Base-by-base conservation (phyloP, 2,797 vertebrate genomes). In the Rhynchonycteris naso region DNA sequence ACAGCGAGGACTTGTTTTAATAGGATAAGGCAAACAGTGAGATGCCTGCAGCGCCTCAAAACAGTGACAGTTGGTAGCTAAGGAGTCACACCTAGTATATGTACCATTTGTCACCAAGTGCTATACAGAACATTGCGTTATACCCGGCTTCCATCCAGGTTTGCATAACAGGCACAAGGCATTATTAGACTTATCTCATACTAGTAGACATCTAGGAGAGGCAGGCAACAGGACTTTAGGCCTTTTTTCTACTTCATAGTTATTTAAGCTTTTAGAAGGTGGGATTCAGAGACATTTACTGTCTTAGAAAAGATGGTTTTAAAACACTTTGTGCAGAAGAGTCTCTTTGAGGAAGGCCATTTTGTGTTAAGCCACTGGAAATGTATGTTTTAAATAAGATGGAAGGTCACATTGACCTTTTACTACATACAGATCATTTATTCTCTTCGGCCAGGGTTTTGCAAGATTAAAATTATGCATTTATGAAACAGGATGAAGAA, bases 221-320 rank as follows among this genome's bases (percentile, higher is more conserved):
- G 33, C 5, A 28, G 66, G 35, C 11, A 24, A n/a, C 14, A 65
- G 68, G 19, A 80, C 24, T 43, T 63, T 9, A 65, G 24, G 54
- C 26, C 22, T 59, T 19, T 69, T 80, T 21, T 54, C 61, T 56
- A 72, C 68, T 88, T 65, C 30, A 65, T n/a, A 65, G 63, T n/a
- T 65, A 76, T 56, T 78, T 83, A 92, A 95, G 52, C 15, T 82
- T 90, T 96, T 63, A 54, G 83, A 88, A 88, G 35, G 38, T 74
- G 21, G 43, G 89, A 90, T 74, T 83, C 47, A 75, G 30, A 35
- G 13, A 92, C 58, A 92, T 75, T 59, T 43, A 80, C 21, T 74
- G 26, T 68, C 35, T 82, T 93, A 75, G 69, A 91, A 92, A 85
- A 76, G 12, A 89, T 2, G 7, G 63, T 63, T 79, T 61, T 92